These are phyloP conservation scores for Zaprionus obscuricornis DNA, from an alignment of 2,888 invertebrate genomes.

Conservation along the genomic window DNA sequence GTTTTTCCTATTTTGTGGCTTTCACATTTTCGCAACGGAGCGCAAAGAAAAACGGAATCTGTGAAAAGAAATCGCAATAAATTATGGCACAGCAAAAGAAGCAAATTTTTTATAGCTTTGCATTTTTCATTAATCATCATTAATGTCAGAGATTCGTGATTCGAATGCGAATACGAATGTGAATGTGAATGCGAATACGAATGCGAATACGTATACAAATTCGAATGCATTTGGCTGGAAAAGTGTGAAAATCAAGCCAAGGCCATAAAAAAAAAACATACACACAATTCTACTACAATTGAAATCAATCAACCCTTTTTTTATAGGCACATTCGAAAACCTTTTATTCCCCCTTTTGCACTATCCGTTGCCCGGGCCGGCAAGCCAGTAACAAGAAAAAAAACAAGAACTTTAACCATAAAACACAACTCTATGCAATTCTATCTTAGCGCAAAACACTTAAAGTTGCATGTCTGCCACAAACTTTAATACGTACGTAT, in stretches of 20 bases:
- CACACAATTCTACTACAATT: constrained; percentile 21
- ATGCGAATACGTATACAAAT: too few species aligned
- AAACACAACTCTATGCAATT: not conserved
- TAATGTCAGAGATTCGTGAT: constrained; percentile 62
- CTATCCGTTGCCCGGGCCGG: too few species aligned
- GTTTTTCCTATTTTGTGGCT: constrained; percentile 50
- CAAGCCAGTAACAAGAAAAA: too few species aligned
- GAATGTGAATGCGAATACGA: too few species aligned
- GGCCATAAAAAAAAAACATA: constrained; percentile 44
- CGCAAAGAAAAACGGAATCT: constrained; percentile 32
- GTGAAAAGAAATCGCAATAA: constrained; percentile 59
- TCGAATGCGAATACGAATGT: too few species aligned
- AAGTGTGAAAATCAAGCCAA: constrained; percentile 76
- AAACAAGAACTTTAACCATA: too few species aligned
- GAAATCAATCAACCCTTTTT: constrained; percentile 67
- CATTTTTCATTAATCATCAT: constrained; percentile 72
- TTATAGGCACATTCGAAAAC: too few species aligned
- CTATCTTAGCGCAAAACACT: constrained; percentile 1
- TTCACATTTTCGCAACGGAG: constrained; percentile 45
- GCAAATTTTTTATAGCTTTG: constrained; percentile 56
- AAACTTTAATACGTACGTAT: too few species aligned
- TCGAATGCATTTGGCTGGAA: constrained; percentile 71
- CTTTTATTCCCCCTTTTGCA: not conserved
- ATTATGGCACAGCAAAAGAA: constrained; percentile 45
- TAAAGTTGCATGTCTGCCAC: constrained; percentile 43